A percentile compares a stretch with the other conserved stretches of the same genome.
phyloP scores from a whole-genome alignment of 2,888 invertebrate genomes.

The Tuta absoluta region DNA sequence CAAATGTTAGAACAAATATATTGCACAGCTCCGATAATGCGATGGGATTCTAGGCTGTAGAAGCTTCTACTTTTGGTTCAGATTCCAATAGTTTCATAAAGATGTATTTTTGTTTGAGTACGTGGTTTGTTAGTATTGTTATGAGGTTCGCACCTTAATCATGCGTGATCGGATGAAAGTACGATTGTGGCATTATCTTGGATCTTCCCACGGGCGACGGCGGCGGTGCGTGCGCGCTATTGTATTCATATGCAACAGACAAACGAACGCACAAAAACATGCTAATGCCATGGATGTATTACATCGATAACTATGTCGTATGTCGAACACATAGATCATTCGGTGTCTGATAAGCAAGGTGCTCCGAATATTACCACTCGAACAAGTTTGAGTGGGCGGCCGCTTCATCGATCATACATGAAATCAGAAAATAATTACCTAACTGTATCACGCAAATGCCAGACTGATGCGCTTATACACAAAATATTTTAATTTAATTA shows the following conservation, averaged over 20 bases:
- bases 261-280: conserved; percentile 55
- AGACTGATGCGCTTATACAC: conserved; percentile 15
- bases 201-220: conserved; percentile 69
- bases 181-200: conserved; percentile 64
- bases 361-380: neutral
- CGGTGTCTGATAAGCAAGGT: conserved; percentile 34
- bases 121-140: conserved; percentile 57
- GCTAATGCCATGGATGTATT: conserved; percentile 55
- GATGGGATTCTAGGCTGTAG: neutral
- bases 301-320: conserved; percentile 52
- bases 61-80: conserved; percentile 17
- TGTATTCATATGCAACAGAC: conserved; percentile 55
- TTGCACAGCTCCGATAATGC: neutral
- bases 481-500: conserved; percentile 21
- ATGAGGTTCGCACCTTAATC: conserved; percentile 70
- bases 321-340: conserved; percentile 52
- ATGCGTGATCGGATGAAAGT: conserved; percentile 75
- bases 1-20: conserved; percentile 33
- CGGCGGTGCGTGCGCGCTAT: conserved; percentile 52
- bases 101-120: conserved; percentile 40
- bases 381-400: neutral
- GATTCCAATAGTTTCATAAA: conserved; percentile 10
- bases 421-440: conserved; percentile 24
- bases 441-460: conserved; percentile 27
- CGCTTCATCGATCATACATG: conserved; percentile 18